Evolutionary conservation across 2,797 vertebrate genomes (phyloP), one percentile per base, ranked within the genome.

Genomic region (Cuculus canorus): DNA sequence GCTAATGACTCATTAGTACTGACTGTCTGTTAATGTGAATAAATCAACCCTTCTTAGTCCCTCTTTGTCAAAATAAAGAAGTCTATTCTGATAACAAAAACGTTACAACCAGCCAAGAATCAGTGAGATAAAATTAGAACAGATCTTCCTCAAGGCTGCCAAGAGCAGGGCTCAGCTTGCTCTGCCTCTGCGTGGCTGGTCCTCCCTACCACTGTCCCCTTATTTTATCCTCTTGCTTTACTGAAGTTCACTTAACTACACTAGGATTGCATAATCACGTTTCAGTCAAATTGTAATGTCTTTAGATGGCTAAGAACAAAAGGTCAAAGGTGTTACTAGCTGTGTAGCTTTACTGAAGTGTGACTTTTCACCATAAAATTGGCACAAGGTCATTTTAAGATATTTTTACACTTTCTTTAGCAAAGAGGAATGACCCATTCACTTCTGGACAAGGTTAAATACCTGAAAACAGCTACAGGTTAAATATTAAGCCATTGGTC

Each of bases 1-100:
- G 70, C 14, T 94, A 94, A 96, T 80, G 82, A 95, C 70, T 95
- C 80, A 92, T 82, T 96, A 92, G 85, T 88, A 90, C 65, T 64
- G 95, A 63, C 91, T 88, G 50, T 30, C 79, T 94, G 80, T 84
- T 92, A 94, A 90, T 53, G 33, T 80, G 88, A 93, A 91, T 94
- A 93, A 94, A 94, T 92, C 92, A 75, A 39, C 33, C 73, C 77
- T 93, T 93, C 92, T 94, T 91, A 92, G 63, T 80, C 87, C 91
- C 60, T 79, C 70, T 94, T 92, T 80, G 39, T 86, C 76, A 87
- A 92, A 94, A 88, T 70, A 82, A 93, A 92, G 61, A 92, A 82
- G 53, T 57, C 82, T 86, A 45, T 77, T 90, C 91, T 25, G 53
- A 92, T 82, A 80, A 92, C 18, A 86, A 79, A 93, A 92, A 53